These are phyloP conservation scores for Psettodes erumei DNA, from an alignment of 2,113 vertebrate species.

Conservation along the genomic window DNA sequence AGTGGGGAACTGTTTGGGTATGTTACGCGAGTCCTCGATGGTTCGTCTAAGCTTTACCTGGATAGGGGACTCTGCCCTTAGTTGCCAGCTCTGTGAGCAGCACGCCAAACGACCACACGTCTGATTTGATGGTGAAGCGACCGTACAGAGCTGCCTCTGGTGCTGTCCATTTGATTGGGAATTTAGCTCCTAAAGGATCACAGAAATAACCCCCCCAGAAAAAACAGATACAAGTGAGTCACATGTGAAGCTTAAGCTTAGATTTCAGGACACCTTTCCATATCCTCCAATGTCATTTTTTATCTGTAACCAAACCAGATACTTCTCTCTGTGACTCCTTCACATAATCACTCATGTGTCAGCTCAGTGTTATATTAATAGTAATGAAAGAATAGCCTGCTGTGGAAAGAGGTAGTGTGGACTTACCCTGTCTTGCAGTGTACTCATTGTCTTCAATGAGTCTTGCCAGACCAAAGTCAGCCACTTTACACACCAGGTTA, in stretches of 20 bases:
- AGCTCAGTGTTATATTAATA: too few relatives aligned
- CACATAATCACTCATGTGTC: too few relatives aligned
- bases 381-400: background rate
- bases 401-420: background rate
- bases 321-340: background rate
- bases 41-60: slow-evolving; percentile 81
- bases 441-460: slow-evolving; percentile 99
- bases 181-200: slow-evolving; percentile 89
- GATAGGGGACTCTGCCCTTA: slow-evolving; percentile 97
- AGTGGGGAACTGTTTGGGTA: background rate
- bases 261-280: background rate
- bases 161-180: slow-evolving; percentile 98
- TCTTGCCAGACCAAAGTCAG: slow-evolving; percentile 93
- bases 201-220: background rate
- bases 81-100: slow-evolving; percentile 95
- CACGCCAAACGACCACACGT: slow-evolving; percentile 98
- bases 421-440: slow-evolving; percentile 93
- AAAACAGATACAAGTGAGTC: background rate
- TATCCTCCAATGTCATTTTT: background rate
- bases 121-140: slow-evolving; percentile 98
- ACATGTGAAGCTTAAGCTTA: background rate
- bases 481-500: slow-evolving; percentile 94
- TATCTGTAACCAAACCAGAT: background rate
- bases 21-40: background rate
- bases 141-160: slow-evolving; percentile 96